Evolutionary conservation across 2,797 vertebrate genomes (phyloP).

Genomic region (Acanthurus leucopareius): DNA sequence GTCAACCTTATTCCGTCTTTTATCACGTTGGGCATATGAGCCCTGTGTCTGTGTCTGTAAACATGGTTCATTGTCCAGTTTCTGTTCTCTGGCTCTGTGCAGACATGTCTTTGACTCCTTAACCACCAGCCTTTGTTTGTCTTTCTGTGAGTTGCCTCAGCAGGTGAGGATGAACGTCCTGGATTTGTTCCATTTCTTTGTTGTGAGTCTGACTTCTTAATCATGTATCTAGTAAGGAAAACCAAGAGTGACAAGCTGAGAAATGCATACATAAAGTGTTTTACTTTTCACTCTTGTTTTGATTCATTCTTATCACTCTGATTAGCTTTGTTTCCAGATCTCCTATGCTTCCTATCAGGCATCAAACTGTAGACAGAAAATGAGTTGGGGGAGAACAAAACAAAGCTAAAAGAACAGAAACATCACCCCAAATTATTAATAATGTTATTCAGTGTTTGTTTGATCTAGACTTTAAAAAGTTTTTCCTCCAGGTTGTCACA

Average conservation of each 20-base stretch:
- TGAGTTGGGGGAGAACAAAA: neutral
- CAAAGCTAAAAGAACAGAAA: neutral
- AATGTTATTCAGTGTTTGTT: neutral
- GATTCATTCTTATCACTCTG: too few relatives aligned
- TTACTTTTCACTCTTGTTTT: too few relatives aligned
- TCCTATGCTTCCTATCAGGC: neutral
- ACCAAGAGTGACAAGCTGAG: neutral
- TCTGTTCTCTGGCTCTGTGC: neutral
- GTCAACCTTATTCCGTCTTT: neutral
- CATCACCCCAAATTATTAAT: neutral
- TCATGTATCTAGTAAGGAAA: neutral
- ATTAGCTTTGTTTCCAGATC: too few relatives aligned
- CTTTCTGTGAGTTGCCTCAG: neutral
- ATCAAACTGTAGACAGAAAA: neutral
- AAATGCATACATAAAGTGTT: neutral
- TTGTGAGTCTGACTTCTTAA: slow-evolving; percentile 18
- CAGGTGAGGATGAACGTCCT: neutral
- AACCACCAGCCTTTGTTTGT: slow-evolving; percentile 8
- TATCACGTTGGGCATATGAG: neutral
- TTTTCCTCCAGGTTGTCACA: neutral
- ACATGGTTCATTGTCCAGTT: neutral
- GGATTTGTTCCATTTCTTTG: neutral
- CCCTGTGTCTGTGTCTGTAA: neutral
- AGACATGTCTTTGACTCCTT: slow-evolving; percentile 2
- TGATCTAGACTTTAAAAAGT: neutral